Evolutionary conservation across 2,113 vertebrate genomes (phyloP).

Genomic region (Prunella fulvescens): DNA sequence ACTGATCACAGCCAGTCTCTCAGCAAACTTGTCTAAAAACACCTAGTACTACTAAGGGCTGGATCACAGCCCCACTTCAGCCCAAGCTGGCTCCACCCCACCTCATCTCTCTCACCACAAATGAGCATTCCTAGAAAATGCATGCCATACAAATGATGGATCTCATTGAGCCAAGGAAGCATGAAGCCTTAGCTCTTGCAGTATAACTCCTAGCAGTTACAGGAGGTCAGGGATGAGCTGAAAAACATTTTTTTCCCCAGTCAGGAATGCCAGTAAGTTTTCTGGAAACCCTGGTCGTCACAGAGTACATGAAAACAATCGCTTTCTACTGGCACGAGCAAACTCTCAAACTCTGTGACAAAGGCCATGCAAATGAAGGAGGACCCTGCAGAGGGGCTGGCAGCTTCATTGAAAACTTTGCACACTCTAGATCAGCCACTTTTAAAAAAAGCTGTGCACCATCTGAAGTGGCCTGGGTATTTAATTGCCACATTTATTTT

Average conservation of each 20-base stretch:
- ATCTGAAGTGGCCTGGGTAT: not conserved
- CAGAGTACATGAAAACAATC: not conserved
- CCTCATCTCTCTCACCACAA: not conserved
- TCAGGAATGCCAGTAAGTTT: not conserved
- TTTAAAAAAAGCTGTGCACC: not conserved
- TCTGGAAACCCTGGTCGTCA: not conserved
- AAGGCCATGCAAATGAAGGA: not conserved
- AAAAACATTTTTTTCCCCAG: not conserved
- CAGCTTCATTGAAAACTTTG: not conserved
- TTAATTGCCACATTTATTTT: conserved; percentile 16
- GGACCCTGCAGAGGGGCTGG: not conserved
- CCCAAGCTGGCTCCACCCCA: not conserved
- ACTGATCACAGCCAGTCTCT: not conserved
- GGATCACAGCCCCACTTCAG: not conserved
- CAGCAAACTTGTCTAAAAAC: not conserved
- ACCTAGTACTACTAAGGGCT: not conserved
- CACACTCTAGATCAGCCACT: not conserved
- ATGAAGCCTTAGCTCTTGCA: not conserved
- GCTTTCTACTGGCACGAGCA: not conserved
- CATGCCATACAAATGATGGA: not conserved
- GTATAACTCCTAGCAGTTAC: not conserved
- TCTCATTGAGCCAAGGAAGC: not conserved
- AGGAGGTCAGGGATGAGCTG: not conserved
- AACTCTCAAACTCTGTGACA: not conserved
- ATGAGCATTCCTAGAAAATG: not conserved